Evolutionary conservation across 2,888 invertebrate species (phyloP).

Genomic region (Lingula anatina): DNA sequence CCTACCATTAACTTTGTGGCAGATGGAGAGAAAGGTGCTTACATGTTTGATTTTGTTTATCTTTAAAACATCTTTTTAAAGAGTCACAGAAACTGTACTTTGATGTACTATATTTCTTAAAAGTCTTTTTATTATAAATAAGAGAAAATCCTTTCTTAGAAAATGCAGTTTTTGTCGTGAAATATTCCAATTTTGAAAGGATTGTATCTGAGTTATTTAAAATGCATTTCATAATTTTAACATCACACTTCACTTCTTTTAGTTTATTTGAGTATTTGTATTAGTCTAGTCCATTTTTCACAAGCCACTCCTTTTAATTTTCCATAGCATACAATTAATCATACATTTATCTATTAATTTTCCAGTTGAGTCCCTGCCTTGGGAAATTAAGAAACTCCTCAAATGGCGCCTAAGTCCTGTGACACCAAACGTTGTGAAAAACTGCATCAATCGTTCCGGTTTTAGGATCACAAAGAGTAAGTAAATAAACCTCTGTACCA

Average conservation of each 20-base stretch:
- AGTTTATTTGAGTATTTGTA: background rate
- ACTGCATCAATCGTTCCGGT: constrained; percentile 78
- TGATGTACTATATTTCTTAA: too few relatives aligned
- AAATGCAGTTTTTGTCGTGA: too few relatives aligned
- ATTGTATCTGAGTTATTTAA: too few relatives aligned
- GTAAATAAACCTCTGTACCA: too few relatives aligned
- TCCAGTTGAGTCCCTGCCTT: constrained; percentile 60
- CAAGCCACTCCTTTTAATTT: background rate
- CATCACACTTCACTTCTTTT: background rate
- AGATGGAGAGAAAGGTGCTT: constrained; percentile 61
- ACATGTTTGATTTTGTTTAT: too few relatives aligned
- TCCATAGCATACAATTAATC: background rate
- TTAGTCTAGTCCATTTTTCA: background rate
- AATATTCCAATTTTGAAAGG: too few relatives aligned
- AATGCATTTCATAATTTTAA: too few relatives aligned
- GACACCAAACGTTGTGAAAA: constrained; percentile 86
- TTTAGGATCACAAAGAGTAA: constrained; percentile 77
- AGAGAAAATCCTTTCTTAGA: too few relatives aligned
- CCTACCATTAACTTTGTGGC: constrained; percentile 77
- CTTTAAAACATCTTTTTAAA: too few relatives aligned
- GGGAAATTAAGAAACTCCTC: constrained; percentile 69
- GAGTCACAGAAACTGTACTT: too few relatives aligned
- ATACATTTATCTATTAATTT: background rate
- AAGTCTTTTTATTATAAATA: too few relatives aligned
- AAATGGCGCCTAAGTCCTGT: constrained; percentile 94